Base-by-base conservation (phyloP, 2,113 vertebrate genomes). In the Sula dactylatra region DNA sequence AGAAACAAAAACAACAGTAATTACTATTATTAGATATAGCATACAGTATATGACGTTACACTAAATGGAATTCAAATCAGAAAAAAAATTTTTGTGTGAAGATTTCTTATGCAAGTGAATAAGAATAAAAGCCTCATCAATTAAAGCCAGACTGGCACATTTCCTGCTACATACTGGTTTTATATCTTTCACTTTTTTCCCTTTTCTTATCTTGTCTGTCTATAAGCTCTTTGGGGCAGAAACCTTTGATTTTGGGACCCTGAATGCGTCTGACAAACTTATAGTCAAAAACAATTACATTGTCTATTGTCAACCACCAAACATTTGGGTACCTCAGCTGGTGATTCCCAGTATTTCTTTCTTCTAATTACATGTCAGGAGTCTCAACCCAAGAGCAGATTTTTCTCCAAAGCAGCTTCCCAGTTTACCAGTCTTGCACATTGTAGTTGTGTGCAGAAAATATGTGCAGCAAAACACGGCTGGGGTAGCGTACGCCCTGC, bases 1-100 rank as follows among this genome's bases (percentile, higher is more conserved):
- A 84, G 79, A 93, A 97, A 95, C 58, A 93, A 95, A 93, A 79
- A 1, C 55, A 93, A 38, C 38, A 92, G 55, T 90, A 94, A 97
- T 96, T 97, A 88, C 49, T 42, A 36, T 86, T 96, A 77, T 88
- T 94, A 95, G 83, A 90, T 86, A 61, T 11, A 76, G 29, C 3
- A 3, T 66, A 56, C 45, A 54, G 26, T 74, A n/a, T 65, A 65
- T 61, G 52, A 91, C 40, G 89, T 72, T 81, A 86, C 10, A 73
- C 21, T 29, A 81, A 82, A 88, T 13, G 34, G 38, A 94, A 91
- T 78, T 76, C 21, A 73, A 89, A 50, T 72, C 9, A 93, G 25
- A 82, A 88, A 90, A 66, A 50, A 55, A 9, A 1, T 6, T 31
- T 42, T 15, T 45, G 3, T 45, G 9, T 34, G 17, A 24, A 54